Base-by-base conservation (phyloP, 2,797 vertebrate species). In the Dicrostonyx torquatus region DNA sequence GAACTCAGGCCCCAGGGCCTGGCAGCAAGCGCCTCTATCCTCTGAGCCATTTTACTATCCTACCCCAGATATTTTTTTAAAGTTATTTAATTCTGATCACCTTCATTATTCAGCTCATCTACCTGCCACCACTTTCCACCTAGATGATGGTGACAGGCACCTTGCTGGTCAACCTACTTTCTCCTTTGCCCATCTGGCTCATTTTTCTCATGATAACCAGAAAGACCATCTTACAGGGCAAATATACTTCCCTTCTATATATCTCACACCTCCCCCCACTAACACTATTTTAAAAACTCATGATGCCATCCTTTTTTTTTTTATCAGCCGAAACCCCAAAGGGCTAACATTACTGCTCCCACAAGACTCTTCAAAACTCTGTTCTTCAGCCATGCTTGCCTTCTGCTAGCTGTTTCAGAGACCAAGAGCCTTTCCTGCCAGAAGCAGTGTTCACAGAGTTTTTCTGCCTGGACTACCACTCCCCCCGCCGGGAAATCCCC, bases 151-250 rank as follows among this genome's bases (percentile, higher is more conserved):
- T 10, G 66, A 6, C 37, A 20, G 50, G 13, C 43, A 40, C n/a
- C 14, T 40, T 13, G 24, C 14, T 76, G 64, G n/a, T 58, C 20
- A 68, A 4, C 26, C 10, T 20, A 0, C 26, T 92, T 89, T 43
- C 15, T 29, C 20, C 48, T 53, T 64, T 45, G 53, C n/a, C n/a
- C 15, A 13, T 50, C 6, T 48, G 45, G n/a, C 24, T 22, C n/a
- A 40, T 34, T 87, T 66, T 75, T 68, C 12, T 94, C 45, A 83
- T 20, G 15, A 84, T 18, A 70, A 88, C 5, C 15, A 66, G 50
- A 85, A 60, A 89, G 75, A 64, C 53, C 14, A 87, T 48, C 77
- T 97, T 15, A 60, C 78, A 90, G 86, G 37, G 75, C 5, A 85
- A 79, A 90, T 0, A 64, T 31, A 43, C 7, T 2, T 1, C 40